phyloP scores from a whole-genome alignment of 2,797 vertebrate species.

The Champsocephalus gunnari region DNA sequence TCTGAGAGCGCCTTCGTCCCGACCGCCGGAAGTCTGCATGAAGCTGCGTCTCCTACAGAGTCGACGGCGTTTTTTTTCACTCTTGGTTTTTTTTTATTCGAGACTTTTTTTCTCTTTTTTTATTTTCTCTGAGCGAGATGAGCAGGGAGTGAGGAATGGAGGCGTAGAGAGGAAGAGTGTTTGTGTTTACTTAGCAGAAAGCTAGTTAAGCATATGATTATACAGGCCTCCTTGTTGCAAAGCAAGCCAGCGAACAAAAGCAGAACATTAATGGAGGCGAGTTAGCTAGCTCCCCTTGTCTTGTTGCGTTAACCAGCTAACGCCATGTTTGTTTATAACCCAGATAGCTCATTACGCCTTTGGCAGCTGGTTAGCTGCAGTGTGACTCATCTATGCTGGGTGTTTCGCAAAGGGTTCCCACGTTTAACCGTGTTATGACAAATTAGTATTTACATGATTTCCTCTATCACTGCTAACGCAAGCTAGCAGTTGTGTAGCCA shows the following conservation, averaged over 20 bases:
- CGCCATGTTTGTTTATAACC: conserved; percentile 57
- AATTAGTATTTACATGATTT: conserved; percentile 20
- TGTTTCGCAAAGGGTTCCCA: not conserved
- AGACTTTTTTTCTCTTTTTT: conserved; percentile 75
- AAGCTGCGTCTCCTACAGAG: conserved; percentile 80
- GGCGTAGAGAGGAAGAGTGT: conserved; percentile 63
- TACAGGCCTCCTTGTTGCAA: conserved; percentile 72
- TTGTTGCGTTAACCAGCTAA: conserved; percentile 53
- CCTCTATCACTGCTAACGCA: conserved; percentile 47
- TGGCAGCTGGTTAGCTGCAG: conserved; percentile 20
- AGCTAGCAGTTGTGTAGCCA: conserved; percentile 60
- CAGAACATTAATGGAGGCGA: conserved; percentile 84
- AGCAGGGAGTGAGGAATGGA: conserved; percentile 78
- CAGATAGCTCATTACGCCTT: conserved; percentile 14
- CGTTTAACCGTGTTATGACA: not conserved
- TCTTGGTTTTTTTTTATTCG: conserved; percentile 70
- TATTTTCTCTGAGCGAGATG: conserved; percentile 77
- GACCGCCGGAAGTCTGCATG: conserved; percentile 88
- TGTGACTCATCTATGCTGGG: conserved; percentile 8
- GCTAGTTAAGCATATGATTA: conserved; percentile 57
- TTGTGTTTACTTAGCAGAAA: conserved; percentile 58
- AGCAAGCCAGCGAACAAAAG: conserved; percentile 83
- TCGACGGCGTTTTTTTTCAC: conserved; percentile 69
- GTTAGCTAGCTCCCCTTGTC: conserved; percentile 70
- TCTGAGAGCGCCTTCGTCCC: conserved; percentile 79